Evolutionary conservation across 2,797 vertebrate species (phyloP).

Genomic region (Platyrinchus mystaceus): DNA sequence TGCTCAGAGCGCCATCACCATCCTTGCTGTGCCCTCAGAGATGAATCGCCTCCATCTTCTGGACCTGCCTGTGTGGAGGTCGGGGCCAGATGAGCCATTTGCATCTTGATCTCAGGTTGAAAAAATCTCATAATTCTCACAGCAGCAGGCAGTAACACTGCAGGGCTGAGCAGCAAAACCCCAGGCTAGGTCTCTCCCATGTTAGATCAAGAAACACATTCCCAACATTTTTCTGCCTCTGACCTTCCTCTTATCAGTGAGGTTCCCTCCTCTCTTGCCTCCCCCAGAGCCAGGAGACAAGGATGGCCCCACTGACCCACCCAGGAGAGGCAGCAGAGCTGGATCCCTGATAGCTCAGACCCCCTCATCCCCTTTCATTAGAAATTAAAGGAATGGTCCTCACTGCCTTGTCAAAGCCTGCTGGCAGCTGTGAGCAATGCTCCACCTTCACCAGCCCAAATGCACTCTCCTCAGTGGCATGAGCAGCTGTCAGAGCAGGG

Average conservation of each 20-base stretch:
- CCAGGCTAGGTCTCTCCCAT: neutral
- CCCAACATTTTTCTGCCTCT: conserved; percentile 58
- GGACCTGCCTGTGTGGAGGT: neutral
- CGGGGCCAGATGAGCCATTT: neutral
- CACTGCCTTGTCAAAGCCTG: neutral
- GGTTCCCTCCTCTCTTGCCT: neutral
- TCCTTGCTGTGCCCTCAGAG: neutral
- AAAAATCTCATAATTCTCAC: neutral
- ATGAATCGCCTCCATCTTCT: neutral
- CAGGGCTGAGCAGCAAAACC: neutral
- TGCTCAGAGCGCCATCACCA: neutral
- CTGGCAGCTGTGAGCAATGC: neutral
- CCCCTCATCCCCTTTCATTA: neutral
- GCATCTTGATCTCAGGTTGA: neutral
- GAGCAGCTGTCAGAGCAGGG: neutral
- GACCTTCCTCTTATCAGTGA: conserved; percentile 51
- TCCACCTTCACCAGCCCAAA: neutral
- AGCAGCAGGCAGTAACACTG: neutral
- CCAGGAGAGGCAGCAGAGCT: neutral
- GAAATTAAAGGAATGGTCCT: neutral
- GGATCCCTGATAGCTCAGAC: neutral
- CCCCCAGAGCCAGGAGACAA: neutral
- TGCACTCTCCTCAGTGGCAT: rapidly evolving
- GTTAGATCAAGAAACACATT: conserved; percentile 54
- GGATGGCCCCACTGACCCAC: neutral